These are phyloP conservation scores for Potamilus streckersoni DNA, from an alignment of 1,140 invertebrate genomes.

Conservation along the genomic window DNA sequence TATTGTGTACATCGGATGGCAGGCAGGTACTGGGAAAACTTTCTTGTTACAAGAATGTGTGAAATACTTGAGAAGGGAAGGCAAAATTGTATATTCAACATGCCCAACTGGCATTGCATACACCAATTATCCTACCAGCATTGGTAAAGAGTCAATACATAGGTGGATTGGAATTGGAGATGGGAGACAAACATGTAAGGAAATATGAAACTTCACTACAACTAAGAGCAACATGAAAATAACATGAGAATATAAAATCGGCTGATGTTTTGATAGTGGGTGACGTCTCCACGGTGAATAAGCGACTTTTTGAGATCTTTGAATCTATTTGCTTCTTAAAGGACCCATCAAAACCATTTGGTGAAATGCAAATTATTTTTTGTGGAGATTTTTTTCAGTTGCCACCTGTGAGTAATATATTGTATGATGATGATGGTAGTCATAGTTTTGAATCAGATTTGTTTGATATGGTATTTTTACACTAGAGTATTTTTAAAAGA, in stretches of 20 bases:
- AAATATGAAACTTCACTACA: slow-evolving; percentile 2
- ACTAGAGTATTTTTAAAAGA: neutral
- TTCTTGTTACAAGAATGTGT: neutral
- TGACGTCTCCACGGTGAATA: slow-evolving; percentile 16
- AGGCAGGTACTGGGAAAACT: slow-evolving; percentile 18
- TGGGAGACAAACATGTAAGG: neutral
- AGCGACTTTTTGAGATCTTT: slow-evolving; percentile 16
- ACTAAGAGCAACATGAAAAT: neutral
- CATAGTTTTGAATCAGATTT: slow-evolving; percentile 13
- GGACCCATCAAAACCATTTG: slow-evolving; percentile 4
- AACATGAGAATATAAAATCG: neutral
- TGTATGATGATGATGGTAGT: slow-evolving; percentile 7
- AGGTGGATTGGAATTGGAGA: slow-evolving; percentile 19
- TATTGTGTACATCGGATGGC: slow-evolving; percentile 3
- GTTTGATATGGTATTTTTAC: neutral
- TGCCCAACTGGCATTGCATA: slow-evolving; percentile 17
- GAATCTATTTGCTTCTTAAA: neutral
- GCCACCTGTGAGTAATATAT: slow-evolving; percentile 1
- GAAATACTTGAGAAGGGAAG: neutral
- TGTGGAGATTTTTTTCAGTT: slow-evolving; percentile 5
- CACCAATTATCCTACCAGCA: neutral
- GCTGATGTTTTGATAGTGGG: slow-evolving; percentile 16
- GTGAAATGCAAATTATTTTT: slow-evolving; percentile 7
- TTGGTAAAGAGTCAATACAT: slow-evolving; percentile 15
- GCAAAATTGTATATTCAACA: slow-evolving; percentile 9